Percentiles rank a stretch among this genome's conserved stretches.
phyloP scores from a whole-genome alignment of 2,888 invertebrate species.

The Macrosoma leucophasiata region DNA sequence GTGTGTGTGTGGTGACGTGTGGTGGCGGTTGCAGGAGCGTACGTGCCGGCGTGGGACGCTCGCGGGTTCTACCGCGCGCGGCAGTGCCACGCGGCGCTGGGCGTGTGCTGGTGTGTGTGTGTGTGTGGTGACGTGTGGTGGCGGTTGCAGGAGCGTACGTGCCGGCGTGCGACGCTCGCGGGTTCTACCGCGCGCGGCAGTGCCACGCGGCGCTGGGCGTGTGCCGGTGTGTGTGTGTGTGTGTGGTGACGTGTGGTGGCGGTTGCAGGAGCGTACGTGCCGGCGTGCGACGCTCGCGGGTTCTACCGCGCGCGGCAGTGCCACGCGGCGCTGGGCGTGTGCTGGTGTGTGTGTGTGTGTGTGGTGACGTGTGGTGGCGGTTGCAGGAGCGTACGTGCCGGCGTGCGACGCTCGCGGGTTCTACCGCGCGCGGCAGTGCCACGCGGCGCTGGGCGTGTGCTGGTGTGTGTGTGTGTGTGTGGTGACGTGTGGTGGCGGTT shows the following conservation, averaged over 20 bases:
- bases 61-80: slow-evolving; percentile 90
- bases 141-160: slow-evolving; percentile 81
- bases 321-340: slow-evolving; percentile 89
- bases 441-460: too few species aligned
- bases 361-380: not conserved
- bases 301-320: slow-evolving; percentile 92
- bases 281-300: slow-evolving; percentile 89
- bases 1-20: too few species aligned
- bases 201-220: slow-evolving; percentile 91
- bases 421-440: slow-evolving; percentile 78
- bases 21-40: slow-evolving; percentile 78
- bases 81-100: slow-evolving; percentile 91
- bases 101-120: slow-evolving; percentile 92
- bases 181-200: slow-evolving; percentile 90
- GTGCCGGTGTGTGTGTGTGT: slow-evolving; percentile 97
- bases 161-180: slow-evolving; percentile 89
- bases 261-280: slow-evolving; percentile 81
- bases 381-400: slow-evolving; percentile 83
- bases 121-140: not conserved
- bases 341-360: slow-evolving; percentile 86
- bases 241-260: too few species aligned
- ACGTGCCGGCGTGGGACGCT: slow-evolving; percentile 88
- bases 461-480: not conserved
- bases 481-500: not conserved
- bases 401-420: slow-evolving; percentile 91